These are phyloP conservation scores for Radopholus similis DNA, from an alignment of 1,140 invertebrate species.

Conservation along the genomic window DNA sequence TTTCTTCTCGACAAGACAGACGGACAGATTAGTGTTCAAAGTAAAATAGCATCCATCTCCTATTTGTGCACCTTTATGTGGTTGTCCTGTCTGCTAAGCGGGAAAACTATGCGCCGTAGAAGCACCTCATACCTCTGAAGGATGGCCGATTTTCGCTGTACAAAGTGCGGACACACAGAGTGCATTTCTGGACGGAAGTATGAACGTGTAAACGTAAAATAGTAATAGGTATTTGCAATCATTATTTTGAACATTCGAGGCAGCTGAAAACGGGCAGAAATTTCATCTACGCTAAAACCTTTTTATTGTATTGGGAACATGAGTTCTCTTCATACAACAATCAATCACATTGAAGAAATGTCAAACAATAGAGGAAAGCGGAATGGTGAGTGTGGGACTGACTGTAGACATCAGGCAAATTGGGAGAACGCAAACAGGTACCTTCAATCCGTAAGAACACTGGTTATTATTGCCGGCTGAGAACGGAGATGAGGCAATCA, in stretches of 20 bases:
- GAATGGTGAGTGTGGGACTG: neutral
- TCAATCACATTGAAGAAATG: neutral
- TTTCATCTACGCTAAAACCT: too few relatives aligned
- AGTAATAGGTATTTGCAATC: too few relatives aligned
- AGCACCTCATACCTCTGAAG: slow-evolving; percentile 18
- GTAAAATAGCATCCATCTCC: neutral
- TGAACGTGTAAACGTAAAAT: too few relatives aligned
- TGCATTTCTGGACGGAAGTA: too few relatives aligned
- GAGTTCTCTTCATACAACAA: neutral
- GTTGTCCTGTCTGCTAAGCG: slow-evolving; percentile 4
- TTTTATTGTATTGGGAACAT: neutral
- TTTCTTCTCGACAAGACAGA: neutral
- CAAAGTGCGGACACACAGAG: slow-evolving; percentile 17
- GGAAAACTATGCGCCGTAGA: slow-evolving; percentile 25
- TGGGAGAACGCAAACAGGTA: neutral
- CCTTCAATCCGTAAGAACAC: neutral
- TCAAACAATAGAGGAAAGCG: neutral
- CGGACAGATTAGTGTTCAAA: neutral
- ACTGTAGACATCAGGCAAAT: neutral
- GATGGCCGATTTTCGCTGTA: slow-evolving; percentile 1
- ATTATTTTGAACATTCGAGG: too few relatives aligned
- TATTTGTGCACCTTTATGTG: neutral
- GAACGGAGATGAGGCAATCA: neutral
- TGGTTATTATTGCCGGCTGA: neutral
- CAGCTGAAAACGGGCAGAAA: too few relatives aligned